Conservation (phyloP, 2,113 vertebrate genomes). For the Triplophysa siluroides region DNA sequence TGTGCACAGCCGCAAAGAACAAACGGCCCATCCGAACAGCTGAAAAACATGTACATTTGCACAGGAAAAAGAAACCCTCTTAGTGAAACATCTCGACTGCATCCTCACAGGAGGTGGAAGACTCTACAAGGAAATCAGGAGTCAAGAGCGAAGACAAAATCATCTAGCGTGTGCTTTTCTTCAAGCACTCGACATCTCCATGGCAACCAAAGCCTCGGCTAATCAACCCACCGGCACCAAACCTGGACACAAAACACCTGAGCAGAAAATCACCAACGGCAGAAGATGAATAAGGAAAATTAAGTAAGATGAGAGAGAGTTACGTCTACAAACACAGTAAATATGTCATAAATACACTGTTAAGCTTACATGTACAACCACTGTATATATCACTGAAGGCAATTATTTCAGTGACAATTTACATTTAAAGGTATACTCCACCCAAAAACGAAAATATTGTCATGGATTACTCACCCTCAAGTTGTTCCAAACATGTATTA, state of each 20-base stretch:
- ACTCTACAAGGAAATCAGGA: slow-evolving; percentile 37
- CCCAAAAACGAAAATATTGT: no score
- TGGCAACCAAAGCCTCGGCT: slow-evolving; percentile 21
- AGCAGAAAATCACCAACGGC: slow-evolving; percentile 26
- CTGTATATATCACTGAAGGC: not conserved
- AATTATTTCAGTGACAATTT: not conserved
- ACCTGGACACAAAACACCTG: slow-evolving; percentile 26
- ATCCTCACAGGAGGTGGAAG: slow-evolving; percentile 11
- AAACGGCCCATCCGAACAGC: slow-evolving; percentile 5
- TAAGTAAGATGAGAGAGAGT: not conserved
- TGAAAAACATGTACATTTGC: slow-evolving; percentile 23
- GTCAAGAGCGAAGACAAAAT: slow-evolving; percentile 24
- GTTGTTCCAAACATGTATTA: no score
- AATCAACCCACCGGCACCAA: slow-evolving; percentile 9
- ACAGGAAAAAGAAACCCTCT: slow-evolving; percentile 15
- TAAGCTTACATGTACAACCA: not conserved
- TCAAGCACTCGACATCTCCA: slow-evolving; percentile 11
- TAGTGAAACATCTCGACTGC: slow-evolving; percentile 14
- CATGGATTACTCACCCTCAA: no score
- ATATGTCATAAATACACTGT: not conserved
- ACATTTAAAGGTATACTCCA: not conserved
- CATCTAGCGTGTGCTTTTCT: slow-evolving; percentile 19
- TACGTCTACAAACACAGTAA: no score
- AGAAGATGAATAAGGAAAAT: slow-evolving; percentile 7
- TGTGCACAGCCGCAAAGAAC: slow-evolving; percentile 26